A percentile compares a stretch with the other conserved stretches of the same genome.
These are phyloP conservation scores for Xestoiulus laeticollis DNA, from an alignment of 2,888 invertebrate species.

Conservation along the genomic window DNA sequence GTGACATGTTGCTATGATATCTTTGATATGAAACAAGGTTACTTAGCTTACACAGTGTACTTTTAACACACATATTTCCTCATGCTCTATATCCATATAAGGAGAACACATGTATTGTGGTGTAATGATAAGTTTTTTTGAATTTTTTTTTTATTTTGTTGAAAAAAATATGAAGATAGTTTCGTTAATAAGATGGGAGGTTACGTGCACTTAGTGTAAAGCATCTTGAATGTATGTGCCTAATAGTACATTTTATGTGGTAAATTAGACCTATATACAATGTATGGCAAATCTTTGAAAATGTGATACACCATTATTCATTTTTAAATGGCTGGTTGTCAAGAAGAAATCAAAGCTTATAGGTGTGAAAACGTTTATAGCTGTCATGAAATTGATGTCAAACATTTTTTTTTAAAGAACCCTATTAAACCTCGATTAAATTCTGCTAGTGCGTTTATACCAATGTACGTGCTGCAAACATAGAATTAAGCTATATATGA, in stretches of 20 bases:
- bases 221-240: not conserved
- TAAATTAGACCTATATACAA: not conserved
- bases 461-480: not conserved
- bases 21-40: not conserved
- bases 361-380: conserved; percentile 34
- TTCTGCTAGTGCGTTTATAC: not conserved
- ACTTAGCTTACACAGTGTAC: not conserved
- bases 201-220: not conserved
- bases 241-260: not conserved
- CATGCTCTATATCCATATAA: not conserved
- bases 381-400: conserved; percentile 13
- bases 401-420: not conserved
- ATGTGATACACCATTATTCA: conserved; percentile 18
- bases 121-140: not conserved
- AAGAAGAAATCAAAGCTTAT: not conserved
- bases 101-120: not conserved
- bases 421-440: not conserved
- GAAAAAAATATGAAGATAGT: not conserved
- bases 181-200: not conserved
- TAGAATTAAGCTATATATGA: conserved; percentile 35
- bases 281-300: not conserved
- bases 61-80: too few species aligned
- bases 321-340: not conserved
- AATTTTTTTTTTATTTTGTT: not conserved
- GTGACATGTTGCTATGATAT: not conserved